Conservation (phyloP, 2,797 vertebrate genomes). For the Discoglossus pictus region DNA sequence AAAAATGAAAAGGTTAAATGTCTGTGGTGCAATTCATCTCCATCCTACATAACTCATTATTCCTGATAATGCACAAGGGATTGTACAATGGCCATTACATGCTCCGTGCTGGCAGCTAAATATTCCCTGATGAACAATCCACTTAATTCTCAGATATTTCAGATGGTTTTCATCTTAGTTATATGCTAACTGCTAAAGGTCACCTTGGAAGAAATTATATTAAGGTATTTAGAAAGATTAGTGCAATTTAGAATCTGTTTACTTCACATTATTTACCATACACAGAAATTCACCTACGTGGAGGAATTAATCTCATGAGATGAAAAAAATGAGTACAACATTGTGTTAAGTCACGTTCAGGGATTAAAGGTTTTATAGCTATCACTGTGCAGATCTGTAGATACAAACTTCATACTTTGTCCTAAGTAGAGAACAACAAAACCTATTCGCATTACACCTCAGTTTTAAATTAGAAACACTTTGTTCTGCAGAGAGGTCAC, state of each 20-base stretch:
- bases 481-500: too few species aligned
- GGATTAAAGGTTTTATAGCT: slow-evolving; percentile 72
- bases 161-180: slow-evolving; percentile 37
- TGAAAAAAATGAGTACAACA: slow-evolving; percentile 71
- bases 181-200: slow-evolving; percentile 64
- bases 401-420: slow-evolving; percentile 27
- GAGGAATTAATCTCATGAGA: slow-evolving; percentile 68
- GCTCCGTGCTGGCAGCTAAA: not conserved
- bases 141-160: slow-evolving; percentile 20
- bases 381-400: slow-evolving; percentile 32
- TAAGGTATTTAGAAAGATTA: slow-evolving; percentile 70
- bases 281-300: slow-evolving; percentile 64
- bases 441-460: slow-evolving; percentile 12
- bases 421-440: slow-evolving; percentile 11
- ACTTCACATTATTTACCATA: slow-evolving; percentile 62
- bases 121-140: slow-evolving; percentile 10
- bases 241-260: slow-evolving; percentile 63
- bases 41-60: slow-evolving; percentile 1
- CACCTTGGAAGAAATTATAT: slow-evolving; percentile 63
- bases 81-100: not conserved
- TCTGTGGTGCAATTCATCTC: not conserved
- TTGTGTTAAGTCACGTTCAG: slow-evolving; percentile 75
- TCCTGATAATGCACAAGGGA: not conserved
- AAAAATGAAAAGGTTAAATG: slow-evolving; percentile 3
- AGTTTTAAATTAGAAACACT: too few species aligned